Evolutionary conservation across 2,888 invertebrate species (phyloP).

Genomic region (Acleris holmiana): DNA sequence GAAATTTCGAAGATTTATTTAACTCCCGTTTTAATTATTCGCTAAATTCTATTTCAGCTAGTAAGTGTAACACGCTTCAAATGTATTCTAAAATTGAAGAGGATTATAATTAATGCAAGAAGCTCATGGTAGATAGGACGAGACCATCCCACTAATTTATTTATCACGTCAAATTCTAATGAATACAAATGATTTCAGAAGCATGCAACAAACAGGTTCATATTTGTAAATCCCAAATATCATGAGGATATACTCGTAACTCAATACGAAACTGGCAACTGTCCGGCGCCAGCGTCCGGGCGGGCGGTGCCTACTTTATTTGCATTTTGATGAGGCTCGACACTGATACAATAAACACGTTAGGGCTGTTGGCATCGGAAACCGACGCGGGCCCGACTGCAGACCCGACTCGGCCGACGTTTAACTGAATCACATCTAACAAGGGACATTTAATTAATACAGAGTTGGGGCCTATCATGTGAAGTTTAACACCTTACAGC

Average conservation of each 20-base stretch:
- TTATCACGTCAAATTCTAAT: neutral
- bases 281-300: slow-evolving; percentile 66
- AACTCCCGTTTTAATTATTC: slow-evolving; percentile 1
- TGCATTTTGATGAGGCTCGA: slow-evolving; percentile 83
- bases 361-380: slow-evolving; percentile 55
- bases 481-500: slow-evolving; percentile 4
- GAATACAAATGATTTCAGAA: slow-evolving; percentile 7
- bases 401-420: slow-evolving; percentile 57
- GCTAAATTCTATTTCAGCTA: neutral
- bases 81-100: no score
- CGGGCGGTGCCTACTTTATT: slow-evolving; percentile 66
- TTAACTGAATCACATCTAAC: slow-evolving; percentile 68
- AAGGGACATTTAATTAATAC: slow-evolving; percentile 30
- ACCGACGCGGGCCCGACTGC: slow-evolving; percentile 42
- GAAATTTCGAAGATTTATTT: slow-evolving; percentile 6
- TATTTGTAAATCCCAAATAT: slow-evolving; percentile 47
- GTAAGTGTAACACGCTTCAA: no score
- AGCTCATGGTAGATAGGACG: no score
- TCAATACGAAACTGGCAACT: slow-evolving; percentile 73
- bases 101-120: no score
- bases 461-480: slow-evolving; percentile 9
- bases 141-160: no score
- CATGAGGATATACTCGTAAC: slow-evolving; percentile 63
- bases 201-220: slow-evolving; percentile 34
- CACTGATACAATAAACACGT: slow-evolving; percentile 83